A percentile compares a stretch with the other conserved stretches of the same genome.
These are phyloP conservation scores for Brachystomella parvula DNA, from an alignment of 1,140 invertebrate species.

Conservation along the genomic window DNA sequence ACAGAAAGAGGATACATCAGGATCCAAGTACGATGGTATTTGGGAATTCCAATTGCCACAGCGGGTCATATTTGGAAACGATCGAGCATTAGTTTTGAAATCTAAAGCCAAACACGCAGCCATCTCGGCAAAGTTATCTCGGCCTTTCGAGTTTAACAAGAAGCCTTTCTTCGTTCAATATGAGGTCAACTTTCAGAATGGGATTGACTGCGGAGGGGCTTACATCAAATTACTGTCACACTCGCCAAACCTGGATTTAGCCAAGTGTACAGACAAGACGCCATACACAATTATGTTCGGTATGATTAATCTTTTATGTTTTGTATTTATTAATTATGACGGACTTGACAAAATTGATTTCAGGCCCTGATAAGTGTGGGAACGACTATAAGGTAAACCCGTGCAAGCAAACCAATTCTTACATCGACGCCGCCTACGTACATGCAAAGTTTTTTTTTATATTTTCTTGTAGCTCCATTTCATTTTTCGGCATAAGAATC, in stretches of 20 bases:
- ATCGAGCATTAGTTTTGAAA: slow-evolving; percentile 82
- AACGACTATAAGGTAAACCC: slow-evolving; percentile 71
- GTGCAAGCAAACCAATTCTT: background rate
- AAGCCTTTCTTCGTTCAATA: slow-evolving; percentile 88
- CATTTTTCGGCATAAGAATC: slow-evolving; percentile 94
- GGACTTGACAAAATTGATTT: too few relatives aligned
- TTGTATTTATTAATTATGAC: too few relatives aligned
- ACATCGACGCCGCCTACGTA: background rate
- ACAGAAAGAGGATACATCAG: slow-evolving; percentile 84
- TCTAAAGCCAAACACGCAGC: slow-evolving; percentile 95
- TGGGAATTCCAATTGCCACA: slow-evolving; percentile 71
- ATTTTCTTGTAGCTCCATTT: slow-evolving; percentile 73
- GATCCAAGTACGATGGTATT: slow-evolving; percentile 89
- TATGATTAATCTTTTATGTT: too few relatives aligned
- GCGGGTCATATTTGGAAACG: slow-evolving; percentile 66
- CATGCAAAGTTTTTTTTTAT: slow-evolving; percentile 11
- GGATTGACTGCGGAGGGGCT: slow-evolving; percentile 96
- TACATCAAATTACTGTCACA: slow-evolving; percentile 88
- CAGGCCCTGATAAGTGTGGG: slow-evolving; percentile 98
- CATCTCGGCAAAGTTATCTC: slow-evolving; percentile 70
- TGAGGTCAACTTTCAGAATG: slow-evolving; percentile 81
- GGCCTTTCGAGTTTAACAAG: slow-evolving; percentile 74
- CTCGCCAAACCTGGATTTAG: slow-evolving; percentile 60
- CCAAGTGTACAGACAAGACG: slow-evolving; percentile 87
- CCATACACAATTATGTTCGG: slow-evolving; percentile 99